Evolutionary conservation across 35 echinoderm and acorn worm genomes (phyloP).

Genomic region (Nesometra sesokonis): DNA sequence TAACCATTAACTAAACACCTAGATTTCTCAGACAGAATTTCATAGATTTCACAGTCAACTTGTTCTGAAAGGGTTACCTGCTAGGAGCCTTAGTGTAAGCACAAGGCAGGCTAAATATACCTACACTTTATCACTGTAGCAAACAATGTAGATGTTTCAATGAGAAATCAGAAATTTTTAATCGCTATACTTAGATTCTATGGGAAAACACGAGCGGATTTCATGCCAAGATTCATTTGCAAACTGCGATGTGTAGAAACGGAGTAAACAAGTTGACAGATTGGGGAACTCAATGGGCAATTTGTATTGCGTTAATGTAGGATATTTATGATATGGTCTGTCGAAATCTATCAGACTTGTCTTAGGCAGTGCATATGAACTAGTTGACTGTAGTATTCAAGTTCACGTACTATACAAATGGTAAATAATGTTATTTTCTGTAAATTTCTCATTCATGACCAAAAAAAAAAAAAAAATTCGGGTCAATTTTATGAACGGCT

Average conservation of each 20-base stretch:
- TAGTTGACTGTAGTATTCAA: no score
- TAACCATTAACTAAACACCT: not conserved
- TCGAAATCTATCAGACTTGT: not conserved
- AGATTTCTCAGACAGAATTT: not conserved
- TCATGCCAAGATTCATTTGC: not conserved
- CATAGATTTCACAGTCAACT: not conserved
- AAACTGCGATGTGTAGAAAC: not conserved
- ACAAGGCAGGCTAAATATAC: not conserved
- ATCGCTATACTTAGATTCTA: not conserved
- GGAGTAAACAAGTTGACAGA: not conserved
- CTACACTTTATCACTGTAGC: not conserved
- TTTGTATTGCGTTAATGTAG: not conserved
- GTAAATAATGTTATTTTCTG: no score
- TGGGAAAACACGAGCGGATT: not conserved
- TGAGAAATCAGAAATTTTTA: no score
- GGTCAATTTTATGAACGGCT: no score
- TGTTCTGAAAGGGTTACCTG: not conserved
- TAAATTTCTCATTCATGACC: no score
- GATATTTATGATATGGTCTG: not conserved
- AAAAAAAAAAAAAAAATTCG: no score
- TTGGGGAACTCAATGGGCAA: not conserved
- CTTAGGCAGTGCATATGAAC: no score
- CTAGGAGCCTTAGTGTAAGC: not conserved
- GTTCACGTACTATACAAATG: no score
- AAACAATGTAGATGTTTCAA: no score